Evolutionary conservation across 2,797 vertebrate species (phyloP), one percentile per base, ranked within the genome.

Genomic region (Mus minutoides): DNA sequence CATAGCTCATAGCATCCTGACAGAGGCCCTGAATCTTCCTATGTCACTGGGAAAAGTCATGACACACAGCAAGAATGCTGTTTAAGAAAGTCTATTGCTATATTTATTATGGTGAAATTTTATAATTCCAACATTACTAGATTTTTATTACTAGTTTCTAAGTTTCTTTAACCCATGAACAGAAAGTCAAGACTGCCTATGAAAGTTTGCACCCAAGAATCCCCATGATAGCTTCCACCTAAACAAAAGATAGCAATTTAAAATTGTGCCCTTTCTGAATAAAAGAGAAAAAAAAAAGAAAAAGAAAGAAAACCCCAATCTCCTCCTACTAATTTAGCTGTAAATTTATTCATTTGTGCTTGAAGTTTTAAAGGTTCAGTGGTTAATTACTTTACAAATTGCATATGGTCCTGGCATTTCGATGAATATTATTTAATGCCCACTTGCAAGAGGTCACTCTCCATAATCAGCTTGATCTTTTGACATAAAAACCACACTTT

Each of bases 91-190:
- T 92, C 80, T 29, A 71, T 29, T 11, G 0, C 75, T 90, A 37
- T 80, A n/a, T 73, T 67, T 0, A 76, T 6, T 26, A 2, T 37
- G 3, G 34, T 4, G 14, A 62, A 2, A 88, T 31, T 64, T 88
- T 19, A 62, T 24, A 94, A 60, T 56, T 84, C 77, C n/a, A n/a
- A 69, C 2, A 75, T 62, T 29, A 3, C 34, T 29, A 82, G 22
- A 56, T 31, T 91, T 97, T 94, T 19, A 91, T 79, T 92, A 91
- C 67, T 90, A 80, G n/a, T 75, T 95, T 6, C 84, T 96, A 69
- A 34, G 93, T 82, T 96, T 94, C 6, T n/a, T 78, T 34, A 49
- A 76, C 1, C 31, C 1, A 1, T 29, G 19, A 13, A 10, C 1
- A 86, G 84, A 91, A 88, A 93, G 54, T 37, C 40, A 43, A 92